Base-by-base conservation (phyloP, 2,888 invertebrate genomes). In the Drosophila infuscata region DNA sequence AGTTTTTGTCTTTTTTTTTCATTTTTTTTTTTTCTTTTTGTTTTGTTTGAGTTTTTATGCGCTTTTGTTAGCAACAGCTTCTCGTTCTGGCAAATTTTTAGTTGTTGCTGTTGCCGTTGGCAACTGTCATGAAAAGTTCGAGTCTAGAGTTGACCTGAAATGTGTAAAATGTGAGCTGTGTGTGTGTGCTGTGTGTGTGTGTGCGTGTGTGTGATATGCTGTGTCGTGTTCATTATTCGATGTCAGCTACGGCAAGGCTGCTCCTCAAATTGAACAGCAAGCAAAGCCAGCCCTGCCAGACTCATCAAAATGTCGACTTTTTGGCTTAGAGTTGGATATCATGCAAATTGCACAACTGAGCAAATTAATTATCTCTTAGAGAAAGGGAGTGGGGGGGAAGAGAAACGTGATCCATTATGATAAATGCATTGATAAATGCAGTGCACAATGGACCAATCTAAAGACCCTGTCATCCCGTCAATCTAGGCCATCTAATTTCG, bases 121-220 rank as follows among this genome's bases (percentile, higher is more conserved):
- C 86, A 79, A 82, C 82, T 83, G 89, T 89, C 84, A 84, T 89
- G 74, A 76, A 87, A 85, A 84, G 85, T 86, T 83, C 78, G 77
- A 88, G 81, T 80, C 83, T 82, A 72, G 76, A 84, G 85, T 82
- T 86, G 85, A 84, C 88, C 88, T 89, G 88, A 80, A 89, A 84
- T 77, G 71, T 66, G 71, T 54, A 66, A 51, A 70, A 63, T 80
- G 66, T 69, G 71, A 57, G 81, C 59, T 57, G 46, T 61, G 61
- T 66, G 41, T 80, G 62, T 70, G 56, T 59, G 32, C 52, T 63
- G 52, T 48, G 38, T 43, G 61, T 49, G 46, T 61, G 54, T 57
- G 41, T 63, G 51, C 41, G 36, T 62, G 17, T 48, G 32, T n/a
- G 17, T 35, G n/a, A n/a, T 15, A 3, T 36, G 36, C 15, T 43